Conservation (phyloP, 2,888 invertebrate genomes). For the Graphium colonna region DNA sequence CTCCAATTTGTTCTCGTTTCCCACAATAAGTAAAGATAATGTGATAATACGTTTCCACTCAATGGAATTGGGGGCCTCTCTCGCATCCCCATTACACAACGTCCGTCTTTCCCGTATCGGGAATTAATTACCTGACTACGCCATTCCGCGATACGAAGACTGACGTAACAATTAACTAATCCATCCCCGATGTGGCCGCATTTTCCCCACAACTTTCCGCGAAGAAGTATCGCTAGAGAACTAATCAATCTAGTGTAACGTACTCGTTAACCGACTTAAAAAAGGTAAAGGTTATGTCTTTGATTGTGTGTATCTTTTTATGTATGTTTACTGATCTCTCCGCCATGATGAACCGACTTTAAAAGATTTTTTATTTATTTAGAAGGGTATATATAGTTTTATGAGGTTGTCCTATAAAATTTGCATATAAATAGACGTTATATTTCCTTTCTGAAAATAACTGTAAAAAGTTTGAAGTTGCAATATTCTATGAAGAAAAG, state of each 20-base stretch:
- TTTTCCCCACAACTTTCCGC: not conserved
- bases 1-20: not conserved
- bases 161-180: conserved; percentile 18
- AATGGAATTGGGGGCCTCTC: not conserved
- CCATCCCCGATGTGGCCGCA: not conserved
- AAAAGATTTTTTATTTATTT: too few species aligned
- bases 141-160: conserved; percentile 6
- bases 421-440: too few species aligned
- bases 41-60: not conserved
- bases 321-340: too few species aligned
- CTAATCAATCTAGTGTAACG: not conserved
- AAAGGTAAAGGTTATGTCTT: not conserved
- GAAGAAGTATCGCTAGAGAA: not conserved
- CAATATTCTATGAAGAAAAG: not conserved
- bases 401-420: too few species aligned
- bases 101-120: not conserved
- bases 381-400: too few species aligned
- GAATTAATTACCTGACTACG: conserved; percentile 13
- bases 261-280: not conserved
- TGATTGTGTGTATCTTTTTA: not conserved
- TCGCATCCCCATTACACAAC: not conserved
- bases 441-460: too few species aligned
- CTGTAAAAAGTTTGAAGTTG: not conserved
- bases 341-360: too few species aligned
- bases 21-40: not conserved